Conservation (phyloP, 2,797 vertebrate genomes). For the Macropus fuliginosus region DNA sequence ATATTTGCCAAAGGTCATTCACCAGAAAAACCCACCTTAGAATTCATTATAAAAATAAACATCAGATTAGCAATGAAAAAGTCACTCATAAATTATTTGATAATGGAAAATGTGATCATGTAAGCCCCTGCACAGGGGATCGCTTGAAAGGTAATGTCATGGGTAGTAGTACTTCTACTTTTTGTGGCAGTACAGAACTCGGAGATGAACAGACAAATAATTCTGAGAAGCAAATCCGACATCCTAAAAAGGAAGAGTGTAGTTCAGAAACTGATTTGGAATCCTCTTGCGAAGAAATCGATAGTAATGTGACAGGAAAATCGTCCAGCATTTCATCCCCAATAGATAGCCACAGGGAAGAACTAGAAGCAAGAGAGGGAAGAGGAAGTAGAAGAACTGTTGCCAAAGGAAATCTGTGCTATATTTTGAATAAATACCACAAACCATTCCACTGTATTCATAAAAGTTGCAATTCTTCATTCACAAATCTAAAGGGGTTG, state of each 20-base stretch:
- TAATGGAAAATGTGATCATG: conserved; percentile 81
- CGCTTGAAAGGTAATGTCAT: conserved; percentile 72
- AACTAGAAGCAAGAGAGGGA: conserved; percentile 86
- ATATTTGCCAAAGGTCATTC: conserved; percentile 94
- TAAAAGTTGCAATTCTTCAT: conserved; percentile 94
- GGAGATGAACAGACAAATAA: conserved; percentile 69
- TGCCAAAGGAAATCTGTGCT: conserved; percentile 94
- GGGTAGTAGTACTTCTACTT: conserved; percentile 53
- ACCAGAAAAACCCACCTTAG: conserved; percentile 92
- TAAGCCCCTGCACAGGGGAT: conserved; percentile 77
- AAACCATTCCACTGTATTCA: conserved; percentile 97
- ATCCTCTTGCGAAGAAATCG: conserved; percentile 86
- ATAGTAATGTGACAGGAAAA: conserved; percentile 74
- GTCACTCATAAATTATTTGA: conserved; percentile 87
- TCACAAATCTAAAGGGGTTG: conserved; percentile 94
- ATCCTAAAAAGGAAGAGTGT: conserved; percentile 84
- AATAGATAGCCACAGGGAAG: conserved; percentile 84
- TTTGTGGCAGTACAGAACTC: conserved; percentile 67
- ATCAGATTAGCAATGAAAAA: conserved; percentile 88
- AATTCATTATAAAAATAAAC: conserved; percentile 91
- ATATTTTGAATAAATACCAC: conserved; percentile 95
- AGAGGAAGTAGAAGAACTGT: conserved; percentile 92
- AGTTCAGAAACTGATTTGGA: conserved; percentile 85
- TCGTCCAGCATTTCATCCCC: conserved; percentile 81
- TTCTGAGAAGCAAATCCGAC: conserved; percentile 78